Evolutionary conservation across 2,888 invertebrate species (phyloP).

Genomic region (Xestia xanthographa): DNA sequence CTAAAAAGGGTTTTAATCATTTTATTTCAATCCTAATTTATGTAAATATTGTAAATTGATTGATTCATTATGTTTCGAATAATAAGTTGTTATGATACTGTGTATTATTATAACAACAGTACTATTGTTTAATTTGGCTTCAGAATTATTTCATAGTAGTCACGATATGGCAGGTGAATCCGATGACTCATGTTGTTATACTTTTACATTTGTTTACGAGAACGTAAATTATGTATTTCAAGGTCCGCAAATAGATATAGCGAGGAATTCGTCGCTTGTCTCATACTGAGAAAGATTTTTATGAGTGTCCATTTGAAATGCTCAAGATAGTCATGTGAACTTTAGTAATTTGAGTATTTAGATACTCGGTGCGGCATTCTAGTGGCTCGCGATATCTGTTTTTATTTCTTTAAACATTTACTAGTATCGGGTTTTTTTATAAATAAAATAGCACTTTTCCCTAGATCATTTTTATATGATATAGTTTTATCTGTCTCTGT

Average conservation of each 20-base stretch:
- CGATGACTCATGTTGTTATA: background rate
- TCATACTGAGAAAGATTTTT: background rate
- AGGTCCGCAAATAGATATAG: background rate
- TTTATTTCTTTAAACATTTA: background rate
- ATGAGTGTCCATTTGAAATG: background rate
- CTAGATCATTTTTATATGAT: background rate
- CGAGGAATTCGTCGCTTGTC: background rate
- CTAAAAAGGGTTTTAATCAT: conserved; percentile 13
- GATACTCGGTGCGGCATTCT: background rate
- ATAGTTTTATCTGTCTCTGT: background rate
- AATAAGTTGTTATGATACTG: conserved; percentile 33
- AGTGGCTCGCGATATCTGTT: conserved; percentile 1
- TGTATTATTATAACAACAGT: conserved; percentile 12
- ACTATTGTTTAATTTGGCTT: background rate
- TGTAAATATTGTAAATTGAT: conserved; percentile 65
- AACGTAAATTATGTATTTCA: background rate
- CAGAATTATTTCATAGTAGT: background rate
- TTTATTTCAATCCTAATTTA: conserved; percentile 20
- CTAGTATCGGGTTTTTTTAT: background rate
- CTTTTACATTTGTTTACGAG: background rate
- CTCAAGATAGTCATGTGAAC: background rate
- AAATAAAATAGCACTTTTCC: background rate
- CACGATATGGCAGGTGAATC: background rate
- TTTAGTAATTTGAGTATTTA: conserved; percentile 5
- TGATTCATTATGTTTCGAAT: conserved; percentile 36